Base-by-base conservation (phyloP, 2,797 vertebrate species). In the Gallinago stenura region DNA sequence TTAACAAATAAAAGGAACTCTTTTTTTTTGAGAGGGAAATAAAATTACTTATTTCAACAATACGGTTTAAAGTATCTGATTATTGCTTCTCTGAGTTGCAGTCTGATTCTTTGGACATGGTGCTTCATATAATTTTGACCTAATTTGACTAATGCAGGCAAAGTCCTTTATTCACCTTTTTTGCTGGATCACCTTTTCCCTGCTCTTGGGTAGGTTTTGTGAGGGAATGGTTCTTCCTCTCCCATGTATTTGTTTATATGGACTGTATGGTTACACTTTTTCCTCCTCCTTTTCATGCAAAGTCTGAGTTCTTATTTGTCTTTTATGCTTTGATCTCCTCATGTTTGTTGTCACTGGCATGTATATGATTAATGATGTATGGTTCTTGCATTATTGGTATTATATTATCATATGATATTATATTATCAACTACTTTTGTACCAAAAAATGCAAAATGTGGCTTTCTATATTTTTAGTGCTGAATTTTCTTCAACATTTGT, bases 1-100 rank as follows among this genome's bases (percentile, higher is more conserved):
- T 97, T 93, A 96, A 94, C 18, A 97, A 85, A 90, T 87, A 91
- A 95, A 93, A 35, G 28, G 18, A 90, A 58, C 10, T 60, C 33
- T n/a, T 66, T 71, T 62, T 72, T 70, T 41, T 61, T 28, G 1
- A 45, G 31, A 21, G 8, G 9, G 13, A 86, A 89, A 61, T 71
- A 35, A 57, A 75, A 75, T 53, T 37, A 24, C 75, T 88, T 48
- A 22, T 77, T 77, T 78, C 46, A 90, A 83, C 15, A 39, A 35
- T 56, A 70, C 5, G 2, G 6, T 79, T 91, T 72, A 56, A 77
- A 64, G 15, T 16, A 78, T 17, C 25, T 69, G 31, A 45, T 79
- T 73, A 86, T 73, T 91, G 4, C 9, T 92, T 28, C 53, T 77
- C 18, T 45, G 53, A 92, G 26, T 12, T 89, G n/a, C 66, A 71